Base-by-base conservation (phyloP, 92 coral and sea anemone species). In the Umimayanthus chanpuru region DNA sequence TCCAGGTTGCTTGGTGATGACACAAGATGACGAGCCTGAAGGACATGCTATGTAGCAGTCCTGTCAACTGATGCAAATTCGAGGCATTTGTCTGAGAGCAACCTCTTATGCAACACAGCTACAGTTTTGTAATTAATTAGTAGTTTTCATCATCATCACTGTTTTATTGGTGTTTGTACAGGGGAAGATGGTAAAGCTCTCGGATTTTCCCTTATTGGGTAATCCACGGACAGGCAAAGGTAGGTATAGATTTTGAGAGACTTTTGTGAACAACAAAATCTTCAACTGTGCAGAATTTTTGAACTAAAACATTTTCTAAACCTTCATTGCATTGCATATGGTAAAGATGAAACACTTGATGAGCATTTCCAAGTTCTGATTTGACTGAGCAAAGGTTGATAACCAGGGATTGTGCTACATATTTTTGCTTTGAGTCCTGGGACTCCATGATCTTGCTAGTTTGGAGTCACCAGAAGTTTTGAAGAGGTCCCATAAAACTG, bases 11-110 rank as follows among this genome's bases (percentile, higher is more conserved):
- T 91, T 90, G 41, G 91, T 94, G 97, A 94, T 94, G 97, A 94
- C 94, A 94, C 76, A 32, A 92, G 97, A 94, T 94, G 97, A 94
- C 97, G 97, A 94, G 97, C 90, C 96, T 94, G 97, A 94, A 76
- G 81, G 55, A 70, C 88, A 68, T 78, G 87, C 89, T 90, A n/a
- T n/a, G 85, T 41, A 38, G 72, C 89, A 84, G 85, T 81, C 68
- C 84, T 76, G 79, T 36, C 10, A 81, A 47, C 82, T 94, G 97
- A 94, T 94, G 97, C 75, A 53, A 32, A 94, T 77, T 89, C 96
- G 97, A 94, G 97, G 97, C 97, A 94, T 94, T 94, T 94, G 97
- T 94, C 97, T 94, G 97, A 94, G 86, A 92, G 95, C 50, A 80
- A 85, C 84, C 47, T 81, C 58, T 61, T 61, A 20, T 61, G 68